These are phyloP conservation scores for Nannoperca obscura DNA, from an alignment of 2,797 vertebrate species.

Conservation along the genomic window DNA sequence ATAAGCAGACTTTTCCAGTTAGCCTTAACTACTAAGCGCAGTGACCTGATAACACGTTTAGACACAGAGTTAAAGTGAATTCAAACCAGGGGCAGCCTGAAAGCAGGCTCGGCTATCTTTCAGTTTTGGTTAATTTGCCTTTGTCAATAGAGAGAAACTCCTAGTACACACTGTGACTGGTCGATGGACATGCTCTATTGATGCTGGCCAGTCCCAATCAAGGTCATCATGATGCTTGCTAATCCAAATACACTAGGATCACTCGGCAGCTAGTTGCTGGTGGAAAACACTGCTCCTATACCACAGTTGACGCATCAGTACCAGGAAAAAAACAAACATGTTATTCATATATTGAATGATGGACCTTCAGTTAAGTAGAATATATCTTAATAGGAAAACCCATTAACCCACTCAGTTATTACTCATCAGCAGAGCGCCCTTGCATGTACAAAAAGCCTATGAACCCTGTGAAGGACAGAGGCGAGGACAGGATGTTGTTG, in stretches of 20 bases:
- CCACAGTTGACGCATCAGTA: background rate
- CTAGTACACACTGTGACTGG: background rate
- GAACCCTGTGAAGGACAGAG: slow-evolving; percentile 11
- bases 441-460: slow-evolving; percentile 16
- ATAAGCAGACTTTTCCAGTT: slow-evolving; percentile 23
- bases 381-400: slow-evolving; percentile 4
- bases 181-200: slow-evolving; percentile 21
- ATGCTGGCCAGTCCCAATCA: slow-evolving; percentile 30
- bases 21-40: slow-evolving; percentile 20
- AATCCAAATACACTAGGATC: slow-evolving; percentile 20
- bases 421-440: background rate
- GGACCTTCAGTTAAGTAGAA: slow-evolving; percentile 5
- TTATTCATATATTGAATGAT: slow-evolving; percentile 10
- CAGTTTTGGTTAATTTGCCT: slow-evolving; percentile 6
- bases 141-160: background rate
- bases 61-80: background rate
- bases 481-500: slow-evolving; percentile 25
- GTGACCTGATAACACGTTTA: slow-evolving; percentile 34
- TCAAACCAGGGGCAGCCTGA: background rate
- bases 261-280: slow-evolving; percentile 7
- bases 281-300: background rate
- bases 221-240: slow-evolving; percentile 32
- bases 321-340: background rate
- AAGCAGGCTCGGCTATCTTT: slow-evolving; percentile 1
- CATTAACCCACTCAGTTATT: slow-evolving; percentile 17